A percentile compares a stretch with the other conserved stretches of the same genome.
Evolutionary conservation across 2,888 invertebrate genomes (phyloP).

Genomic region (Branchellion lobata): DNA sequence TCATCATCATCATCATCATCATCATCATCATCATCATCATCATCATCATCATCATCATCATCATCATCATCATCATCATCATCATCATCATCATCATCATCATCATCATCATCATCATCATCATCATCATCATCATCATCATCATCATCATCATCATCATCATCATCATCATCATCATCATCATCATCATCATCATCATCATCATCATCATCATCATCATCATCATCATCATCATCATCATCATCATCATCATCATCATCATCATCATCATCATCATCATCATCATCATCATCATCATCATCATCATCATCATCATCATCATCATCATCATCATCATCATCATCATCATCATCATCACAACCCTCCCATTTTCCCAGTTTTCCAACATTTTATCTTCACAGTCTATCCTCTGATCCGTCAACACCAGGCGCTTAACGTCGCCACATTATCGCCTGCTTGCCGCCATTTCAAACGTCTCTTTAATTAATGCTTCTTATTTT

Average conservation of each 20-base stretch:
- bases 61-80: background rate
- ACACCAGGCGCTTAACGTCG: no score
- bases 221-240: constrained; percentile 36
- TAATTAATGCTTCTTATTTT: no score
- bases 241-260: constrained; percentile 40
- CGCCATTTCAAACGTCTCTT: no score
- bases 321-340: constrained; percentile 27
- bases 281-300: constrained; percentile 41
- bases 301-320: constrained; percentile 41
- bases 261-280: constrained; percentile 44
- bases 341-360: constrained; percentile 26
- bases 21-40: constrained; percentile 33
- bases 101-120: constrained; percentile 31
- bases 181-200: constrained; percentile 20
- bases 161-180: constrained; percentile 33
- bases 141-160: constrained; percentile 32
- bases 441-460: no score
- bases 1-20: constrained; percentile 41
- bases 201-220: no score
- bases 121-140: constrained; percentile 38
- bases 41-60: constrained; percentile 18
- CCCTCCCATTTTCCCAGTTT: no score
- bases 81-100: background rate
- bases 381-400: no score
- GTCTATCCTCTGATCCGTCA: no score